phyloP scores from a whole-genome alignment of 1,140 invertebrate species.

The Ladona fulva region DNA sequence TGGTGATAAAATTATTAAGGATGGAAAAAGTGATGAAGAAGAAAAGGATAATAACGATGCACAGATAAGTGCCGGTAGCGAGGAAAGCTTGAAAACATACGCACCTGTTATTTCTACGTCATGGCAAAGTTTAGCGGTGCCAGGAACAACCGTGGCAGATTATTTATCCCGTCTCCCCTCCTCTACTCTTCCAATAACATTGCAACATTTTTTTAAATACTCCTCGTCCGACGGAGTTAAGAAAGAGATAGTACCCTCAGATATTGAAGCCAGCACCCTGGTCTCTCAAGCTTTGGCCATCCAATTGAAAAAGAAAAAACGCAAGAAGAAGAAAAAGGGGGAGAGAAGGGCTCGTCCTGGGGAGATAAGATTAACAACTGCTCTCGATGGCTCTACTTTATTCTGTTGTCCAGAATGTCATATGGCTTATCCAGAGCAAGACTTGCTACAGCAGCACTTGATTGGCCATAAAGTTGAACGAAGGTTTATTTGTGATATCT shows the following conservation, averaged over 20 bases:
- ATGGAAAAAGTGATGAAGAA: background rate
- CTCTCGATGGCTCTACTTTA: conserved; percentile 35
- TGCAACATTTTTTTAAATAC: conserved; percentile 37
- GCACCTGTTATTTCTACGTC: background rate
- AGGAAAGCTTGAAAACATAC: background rate
- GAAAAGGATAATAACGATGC: background rate
- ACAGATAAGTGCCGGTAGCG: background rate
- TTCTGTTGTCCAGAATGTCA: conserved; percentile 42
- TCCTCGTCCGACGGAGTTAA: conserved; percentile 34
- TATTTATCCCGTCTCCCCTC: conserved; percentile 39
- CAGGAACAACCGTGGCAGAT: conserved; percentile 31
- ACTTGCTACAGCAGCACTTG: conserved; percentile 38
- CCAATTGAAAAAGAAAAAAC: conserved; percentile 38
- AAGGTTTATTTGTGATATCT: conserved; percentile 29
- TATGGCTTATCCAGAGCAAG: conserved; percentile 34
- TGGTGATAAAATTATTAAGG: background rate
- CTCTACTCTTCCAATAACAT: conserved; percentile 33
- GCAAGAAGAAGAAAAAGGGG: conserved; percentile 31
- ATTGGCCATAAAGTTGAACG: conserved; percentile 33
- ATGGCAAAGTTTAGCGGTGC: background rate
- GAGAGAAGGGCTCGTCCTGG: conserved; percentile 34
- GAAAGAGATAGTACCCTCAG: conserved; percentile 31
- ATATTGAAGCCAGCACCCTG: conserved; percentile 32
- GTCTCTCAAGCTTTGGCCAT: conserved; percentile 23
- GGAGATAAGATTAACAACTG: conserved; percentile 38